A percentile compares a stretch with the other conserved stretches of the same genome.
Conservation (phyloP, 1,140 invertebrate genomes). For the Mycetomoellerius zeteki region DNA sequence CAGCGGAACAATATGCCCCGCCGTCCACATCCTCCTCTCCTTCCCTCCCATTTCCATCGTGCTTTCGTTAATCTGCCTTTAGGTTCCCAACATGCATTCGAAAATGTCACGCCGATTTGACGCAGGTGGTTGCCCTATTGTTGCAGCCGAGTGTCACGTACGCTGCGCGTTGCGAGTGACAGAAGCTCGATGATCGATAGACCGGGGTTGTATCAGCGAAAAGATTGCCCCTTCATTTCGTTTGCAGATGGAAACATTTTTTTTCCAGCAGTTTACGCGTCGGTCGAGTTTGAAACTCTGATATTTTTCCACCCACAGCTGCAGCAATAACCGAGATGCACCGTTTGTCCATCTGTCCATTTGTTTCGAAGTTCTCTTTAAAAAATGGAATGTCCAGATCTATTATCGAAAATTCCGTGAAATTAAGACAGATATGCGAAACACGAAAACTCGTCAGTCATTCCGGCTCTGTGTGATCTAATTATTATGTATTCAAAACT, state of each 20-base stretch:
- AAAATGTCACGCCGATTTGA: constrained; percentile 73
- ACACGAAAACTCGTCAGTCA: neutral
- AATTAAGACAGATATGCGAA: constrained; percentile 8
- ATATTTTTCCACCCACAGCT: constrained; percentile 43
- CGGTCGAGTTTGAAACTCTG: constrained; percentile 16
- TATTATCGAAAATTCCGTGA: constrained; percentile 11
- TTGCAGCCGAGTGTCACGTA: constrained; percentile 37
- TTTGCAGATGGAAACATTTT: constrained; percentile 66
- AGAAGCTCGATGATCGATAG: constrained; percentile 70
- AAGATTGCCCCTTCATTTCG: constrained; percentile 51
- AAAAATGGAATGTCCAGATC: constrained; percentile 37
- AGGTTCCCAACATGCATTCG: constrained; percentile 70
- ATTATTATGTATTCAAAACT: neutral
- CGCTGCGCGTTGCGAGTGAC: constrained; percentile 51
- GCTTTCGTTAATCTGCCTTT: constrained; percentile 74
- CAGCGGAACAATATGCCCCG: constrained; percentile 73
- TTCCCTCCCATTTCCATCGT: constrained; percentile 13
- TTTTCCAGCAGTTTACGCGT: constrained; percentile 47
- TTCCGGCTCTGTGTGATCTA: neutral
- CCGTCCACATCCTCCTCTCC: constrained; percentile 6
- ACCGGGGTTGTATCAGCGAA: constrained; percentile 56
- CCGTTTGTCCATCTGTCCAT: neutral
- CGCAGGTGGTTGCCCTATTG: constrained; percentile 65
- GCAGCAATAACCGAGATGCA: constrained; percentile 39
- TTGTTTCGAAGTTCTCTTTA: neutral